Base-by-base conservation (phyloP, 1,140 invertebrate genomes). In the Neomicropteryx cornuta region DNA sequence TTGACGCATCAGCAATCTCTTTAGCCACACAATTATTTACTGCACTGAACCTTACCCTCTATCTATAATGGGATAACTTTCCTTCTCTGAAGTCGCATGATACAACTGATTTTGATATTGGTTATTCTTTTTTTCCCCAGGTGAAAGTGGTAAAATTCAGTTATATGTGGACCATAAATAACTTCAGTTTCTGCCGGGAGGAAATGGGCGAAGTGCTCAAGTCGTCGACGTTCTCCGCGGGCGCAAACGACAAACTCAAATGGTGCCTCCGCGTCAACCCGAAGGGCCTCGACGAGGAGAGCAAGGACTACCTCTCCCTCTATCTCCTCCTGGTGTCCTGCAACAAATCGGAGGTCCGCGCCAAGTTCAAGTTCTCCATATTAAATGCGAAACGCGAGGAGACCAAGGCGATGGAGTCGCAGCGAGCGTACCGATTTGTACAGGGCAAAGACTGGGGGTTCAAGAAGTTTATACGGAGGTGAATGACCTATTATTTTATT, bases 141-240 rank as follows among this genome's bases (percentile, higher is more conserved):
- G 93, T 98, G 52, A 98, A 98, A 83, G 94, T 99, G 65, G 92
- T 97, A 41, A 98, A 98, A 72, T 98, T 99, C 76, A 95, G 90
- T 70, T 99, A 97, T 70, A 98, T 98, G 89, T 99, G 96, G 96
- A 98, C 95, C 56, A 98, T 99, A 73, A 98, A 97, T 70, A 98
- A 98, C 78, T 99, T 99, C 72, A 97, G 92, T 74, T 99, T 98
- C 73, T 95, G 91, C 69, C 83, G 91, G 46, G 95, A 98, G 73
- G 95, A 99, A 73, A 97, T 98, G 94, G 95, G 95, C 48, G 95
- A 99, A 76, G 95, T 98, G 42, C 76, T 99, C 53, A 98, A 98
- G 75, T 97, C 93, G 66, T 98, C 94, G 46, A 97, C 94, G 46
- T 99, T 99, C 71, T 97, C 94, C 38, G 95, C 95, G 35, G 94